Base-by-base conservation (phyloP, 1,140 invertebrate genomes). In the Philotrypesis tridentata region DNA sequence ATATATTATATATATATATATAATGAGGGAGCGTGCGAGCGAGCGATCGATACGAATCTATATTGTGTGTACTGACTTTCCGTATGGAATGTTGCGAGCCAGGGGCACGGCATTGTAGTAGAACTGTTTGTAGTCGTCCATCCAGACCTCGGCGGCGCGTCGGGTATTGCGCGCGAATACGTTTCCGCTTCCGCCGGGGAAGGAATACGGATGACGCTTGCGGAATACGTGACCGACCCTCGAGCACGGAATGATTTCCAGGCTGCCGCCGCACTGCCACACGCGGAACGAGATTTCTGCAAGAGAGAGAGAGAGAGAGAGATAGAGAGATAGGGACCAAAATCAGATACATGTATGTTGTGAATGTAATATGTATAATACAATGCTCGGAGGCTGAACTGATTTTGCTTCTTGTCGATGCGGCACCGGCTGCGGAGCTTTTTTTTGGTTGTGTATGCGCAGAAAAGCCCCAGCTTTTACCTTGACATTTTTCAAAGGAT, bases 191-290 rank as follows among this genome's bases (percentile, higher is more conserved):
- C 97, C 97, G 0, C 98, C 97, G 0, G 97, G 96, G 92, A 98
- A 99, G 60, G 97, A 97, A 91, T 99, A 99, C 0, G 98, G 98
- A 90, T 98, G 97, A 70, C 96, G 95, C 91, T 99, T 99, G 12
- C 98, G 94, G 91, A 97, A 96, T 68, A 98, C 96, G 92, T 98
- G 98, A 1, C 97, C 97, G 21, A 97, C 96, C 27, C 97, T 94
- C 61, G 97, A 98, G 89, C 97, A 99, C 0, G 98, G 97, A 40
- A 98, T 97, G 83, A 99, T 98, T 92, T 98, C 97, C 72, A 99
- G 90, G 81, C 95, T 97, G 23, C 98, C 98, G 5, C 98, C 98
- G 88, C 98, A 99, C 91, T 98, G 98, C 98, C 97, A 98, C n/a
- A 97, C 96, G 85, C 97, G 93, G 89, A 95, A 95, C 61, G 95